A percentile compares a stretch with the other conserved stretches of the same genome.
Evolutionary conservation across 53 echinoderm and acorn worm species (phyloP).

Genomic region (Pentamera pediparva): DNA sequence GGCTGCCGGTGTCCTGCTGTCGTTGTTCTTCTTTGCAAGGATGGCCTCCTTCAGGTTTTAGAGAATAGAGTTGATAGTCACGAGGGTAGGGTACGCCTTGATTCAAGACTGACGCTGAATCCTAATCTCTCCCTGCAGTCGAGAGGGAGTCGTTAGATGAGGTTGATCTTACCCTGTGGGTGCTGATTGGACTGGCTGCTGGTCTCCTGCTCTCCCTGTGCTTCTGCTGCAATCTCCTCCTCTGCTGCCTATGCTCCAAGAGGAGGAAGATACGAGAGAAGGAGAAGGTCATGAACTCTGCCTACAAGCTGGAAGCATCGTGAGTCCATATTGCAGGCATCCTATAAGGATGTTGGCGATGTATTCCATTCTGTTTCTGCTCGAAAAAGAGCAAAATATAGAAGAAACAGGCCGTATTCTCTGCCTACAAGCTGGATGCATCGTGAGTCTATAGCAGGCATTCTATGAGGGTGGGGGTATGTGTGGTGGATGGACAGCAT

Average conservation of each 20-base stretch:
- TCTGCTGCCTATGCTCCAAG: constrained; percentile 3
- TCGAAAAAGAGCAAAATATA: no score
- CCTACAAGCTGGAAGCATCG: constrained; percentile 5
- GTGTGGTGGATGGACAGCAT: no score
- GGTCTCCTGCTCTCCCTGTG: neutral
- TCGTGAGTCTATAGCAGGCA: no score
- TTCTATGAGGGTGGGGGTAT: no score
- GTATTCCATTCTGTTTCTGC: neutral
- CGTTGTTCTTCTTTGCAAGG: neutral
- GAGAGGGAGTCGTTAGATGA: neutral
- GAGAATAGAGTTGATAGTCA: neutral
- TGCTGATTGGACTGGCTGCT: constrained; percentile 16
- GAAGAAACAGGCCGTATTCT: no score
- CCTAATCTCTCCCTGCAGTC: neutral
- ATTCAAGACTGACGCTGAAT: neutral
- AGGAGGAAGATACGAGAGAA: constrained; percentile 2
- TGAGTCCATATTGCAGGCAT: neutral
- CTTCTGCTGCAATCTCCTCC: neutral
- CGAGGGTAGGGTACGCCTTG: neutral
- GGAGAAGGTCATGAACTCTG: constrained; percentile 1
- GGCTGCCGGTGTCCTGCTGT: neutral
- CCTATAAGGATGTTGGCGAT: neutral
- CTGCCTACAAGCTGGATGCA: no score
- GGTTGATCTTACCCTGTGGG: neutral
- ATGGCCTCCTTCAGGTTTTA: neutral